Evolutionary conservation across 2,113 vertebrate genomes (phyloP), one percentile per base, ranked within the genome.

Genomic region (Daphoenositta chrysoptera): DNA sequence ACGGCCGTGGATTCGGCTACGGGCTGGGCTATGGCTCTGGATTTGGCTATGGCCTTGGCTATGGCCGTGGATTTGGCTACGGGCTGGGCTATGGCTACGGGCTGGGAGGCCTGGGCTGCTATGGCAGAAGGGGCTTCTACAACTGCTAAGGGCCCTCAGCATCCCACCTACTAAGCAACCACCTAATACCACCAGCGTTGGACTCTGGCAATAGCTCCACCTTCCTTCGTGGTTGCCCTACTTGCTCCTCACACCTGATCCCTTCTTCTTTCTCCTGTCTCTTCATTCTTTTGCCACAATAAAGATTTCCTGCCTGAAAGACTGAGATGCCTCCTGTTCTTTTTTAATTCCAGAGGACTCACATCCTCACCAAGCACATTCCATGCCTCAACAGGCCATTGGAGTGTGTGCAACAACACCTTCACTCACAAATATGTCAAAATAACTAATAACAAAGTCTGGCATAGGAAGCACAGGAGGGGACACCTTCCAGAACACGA

Each of bases 341-440:
- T 44, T 19, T 66, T 1, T 31, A 19, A 10, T 39, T 47, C 8
- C 27, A 6, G 7, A 7, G 3, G 22, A 56, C n/a, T 56, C 10
- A 20, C 13, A 45, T 37, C 27, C 21, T 45, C 10, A 26, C 50
- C 7, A 6, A 15, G 15, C 12, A 12, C 12, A 37, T 30, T 30
- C 9, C 20, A n/a, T 0, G 0, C 11, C 19, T 42, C 15, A 24
- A 1, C 4, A 9, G 20, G 26, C 0, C 26, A 37, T 1, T 45
- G 20, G 12, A 4, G 2, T 20, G 3, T 15, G 15, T 30, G 33
- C 33, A 79, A 24, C 16, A 50, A 7, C 33, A 26, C 13, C 27
- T 44, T 31, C 4, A 12, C 7, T 28, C 12, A 18, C 60, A 35
- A 17, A 28, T 4, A 30, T 3, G 1, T 30, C 5, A 17, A 53